Evolutionary conservation across 2,113 vertebrate species (phyloP).

Genomic region (Pterocles orientalis): DNA sequence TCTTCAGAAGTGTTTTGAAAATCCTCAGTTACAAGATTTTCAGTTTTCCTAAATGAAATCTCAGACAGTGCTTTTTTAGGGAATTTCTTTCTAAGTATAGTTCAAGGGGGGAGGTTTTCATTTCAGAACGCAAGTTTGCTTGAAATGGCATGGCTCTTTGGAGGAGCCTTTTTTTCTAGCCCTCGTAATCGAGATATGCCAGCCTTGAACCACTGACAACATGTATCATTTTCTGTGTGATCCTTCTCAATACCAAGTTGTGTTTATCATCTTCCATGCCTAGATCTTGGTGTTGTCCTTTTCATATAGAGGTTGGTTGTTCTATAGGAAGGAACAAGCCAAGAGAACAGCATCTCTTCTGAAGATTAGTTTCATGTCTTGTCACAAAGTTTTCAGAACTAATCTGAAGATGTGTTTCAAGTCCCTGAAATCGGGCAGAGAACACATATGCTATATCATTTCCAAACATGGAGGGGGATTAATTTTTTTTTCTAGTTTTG

Average conservation of each 20-base stretch:
- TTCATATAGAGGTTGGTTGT: background rate
- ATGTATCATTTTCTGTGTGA: background rate
- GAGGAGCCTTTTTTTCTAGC: background rate
- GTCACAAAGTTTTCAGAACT: background rate
- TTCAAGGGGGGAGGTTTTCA: conserved; percentile 21
- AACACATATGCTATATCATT: background rate
- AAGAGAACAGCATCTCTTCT: background rate
- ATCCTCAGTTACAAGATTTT: background rate
- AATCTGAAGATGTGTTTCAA: background rate
- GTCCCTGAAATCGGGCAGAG: background rate
- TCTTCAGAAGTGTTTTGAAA: conserved; percentile 15
- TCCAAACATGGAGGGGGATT: background rate
- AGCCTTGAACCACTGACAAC: background rate
- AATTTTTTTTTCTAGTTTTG: background rate
- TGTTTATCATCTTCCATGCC: background rate
- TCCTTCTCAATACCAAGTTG: background rate
- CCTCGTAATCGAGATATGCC: background rate
- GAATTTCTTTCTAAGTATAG: conserved; percentile 30
- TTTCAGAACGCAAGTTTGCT: conserved; percentile 19
- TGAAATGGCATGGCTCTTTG: background rate
- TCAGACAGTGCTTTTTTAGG: background rate
- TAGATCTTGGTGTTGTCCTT: background rate
- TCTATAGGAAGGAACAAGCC: background rate
- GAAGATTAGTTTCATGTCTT: background rate
- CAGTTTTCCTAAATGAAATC: conserved; percentile 10